Evolutionary conservation across 2,113 vertebrate genomes (phyloP).

Genomic region (Sander lucioperca): DNA sequence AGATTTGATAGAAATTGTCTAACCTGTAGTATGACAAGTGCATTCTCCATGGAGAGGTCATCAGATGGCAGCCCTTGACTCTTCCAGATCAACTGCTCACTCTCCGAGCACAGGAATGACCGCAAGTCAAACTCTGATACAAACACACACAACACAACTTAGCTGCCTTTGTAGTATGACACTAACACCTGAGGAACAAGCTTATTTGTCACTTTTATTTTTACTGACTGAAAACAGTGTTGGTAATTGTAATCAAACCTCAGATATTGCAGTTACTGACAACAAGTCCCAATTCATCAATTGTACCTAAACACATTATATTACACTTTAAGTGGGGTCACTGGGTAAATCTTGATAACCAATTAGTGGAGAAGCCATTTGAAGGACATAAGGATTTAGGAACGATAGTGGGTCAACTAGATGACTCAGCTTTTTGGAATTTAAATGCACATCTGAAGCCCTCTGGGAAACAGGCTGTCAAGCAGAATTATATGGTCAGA

Average conservation of each 20-base stretch:
- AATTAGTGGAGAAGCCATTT: background rate
- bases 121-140: constrained; percentile 91
- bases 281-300: background rate
- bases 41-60: constrained; percentile 98
- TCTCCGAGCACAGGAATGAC: constrained; percentile 95
- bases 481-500: background rate
- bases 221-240: background rate
- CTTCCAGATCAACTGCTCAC: constrained; percentile 98
- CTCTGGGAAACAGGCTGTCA: background rate
- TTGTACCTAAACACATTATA: background rate
- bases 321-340: background rate
- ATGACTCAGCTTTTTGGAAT: background rate
- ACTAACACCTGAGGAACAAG: background rate
- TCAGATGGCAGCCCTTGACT: constrained; percentile 97
- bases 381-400: background rate
- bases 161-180: no score
- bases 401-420: background rate
- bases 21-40: constrained; percentile 98
- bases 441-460: background rate
- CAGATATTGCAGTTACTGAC: background rate
- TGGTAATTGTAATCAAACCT: background rate
- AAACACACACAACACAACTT: constrained; percentile 39
- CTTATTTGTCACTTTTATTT: background rate
- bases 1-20: constrained; percentile 19
- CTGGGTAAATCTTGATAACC: constrained; percentile 3